Evolutionary conservation across 2,888 invertebrate genomes (phyloP).

Genomic region (Cataglyphis livida): DNA sequence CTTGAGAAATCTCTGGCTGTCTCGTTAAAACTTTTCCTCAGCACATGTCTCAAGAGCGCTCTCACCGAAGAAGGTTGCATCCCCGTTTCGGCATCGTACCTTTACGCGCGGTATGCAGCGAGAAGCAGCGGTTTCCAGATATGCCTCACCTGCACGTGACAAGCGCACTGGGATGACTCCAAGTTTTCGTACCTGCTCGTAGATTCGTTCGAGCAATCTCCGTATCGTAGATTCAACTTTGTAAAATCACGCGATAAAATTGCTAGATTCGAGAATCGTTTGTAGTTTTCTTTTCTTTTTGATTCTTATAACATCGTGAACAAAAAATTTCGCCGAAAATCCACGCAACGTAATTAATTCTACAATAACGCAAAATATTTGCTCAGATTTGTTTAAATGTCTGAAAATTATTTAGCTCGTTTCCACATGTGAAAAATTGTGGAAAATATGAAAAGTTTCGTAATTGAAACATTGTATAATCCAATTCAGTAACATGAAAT

Average conservation of each 20-base stretch:
- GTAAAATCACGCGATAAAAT: neutral
- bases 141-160: constrained; percentile 60
- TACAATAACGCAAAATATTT: neutral
- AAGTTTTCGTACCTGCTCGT: constrained; percentile 36
- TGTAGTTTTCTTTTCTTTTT: neutral
- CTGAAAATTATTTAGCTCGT: neutral
- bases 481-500: neutral
- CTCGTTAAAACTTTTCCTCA: constrained; percentile 82
- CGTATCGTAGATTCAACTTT: neutral
- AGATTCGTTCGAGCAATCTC: neutral
- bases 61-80: constrained; percentile 64
- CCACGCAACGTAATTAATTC: neutral
- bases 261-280: neutral
- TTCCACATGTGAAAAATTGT: neutral
- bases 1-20: constrained; percentile 75
- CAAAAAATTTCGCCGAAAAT: neutral
- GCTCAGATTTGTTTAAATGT: neutral
- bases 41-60: constrained; percentile 67
- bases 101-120: constrained; percentile 43
- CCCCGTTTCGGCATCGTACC: constrained; percentile 55
- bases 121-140: constrained; percentile 42
- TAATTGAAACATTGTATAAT: neutral
- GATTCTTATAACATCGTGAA: neutral
- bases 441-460: neutral
- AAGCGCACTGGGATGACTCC: constrained; percentile 50